These are phyloP conservation scores for Escarpia spicata DNA, from an alignment of 2,888 invertebrate species.

Conservation along the genomic window DNA sequence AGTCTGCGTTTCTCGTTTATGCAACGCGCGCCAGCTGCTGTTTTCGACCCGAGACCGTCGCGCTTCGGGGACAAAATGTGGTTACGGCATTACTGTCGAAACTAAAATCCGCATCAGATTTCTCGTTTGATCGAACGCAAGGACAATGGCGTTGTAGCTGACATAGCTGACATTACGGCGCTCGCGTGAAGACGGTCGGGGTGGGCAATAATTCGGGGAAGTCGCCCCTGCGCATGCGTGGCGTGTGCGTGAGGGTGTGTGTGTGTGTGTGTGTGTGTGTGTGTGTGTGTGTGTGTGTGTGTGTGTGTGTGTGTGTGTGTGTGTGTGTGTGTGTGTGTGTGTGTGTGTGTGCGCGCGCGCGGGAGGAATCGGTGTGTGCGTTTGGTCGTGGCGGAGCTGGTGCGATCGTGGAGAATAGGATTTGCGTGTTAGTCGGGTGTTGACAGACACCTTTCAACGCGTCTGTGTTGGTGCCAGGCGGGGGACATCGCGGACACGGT, in stretches of 20 bases:
- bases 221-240: not conserved
- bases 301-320: no score
- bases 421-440: not conserved
- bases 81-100: constrained; percentile 16
- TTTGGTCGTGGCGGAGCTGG: not conserved
- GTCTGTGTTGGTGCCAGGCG: not conserved
- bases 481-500: not conserved
- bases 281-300: not conserved
- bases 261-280: not conserved
- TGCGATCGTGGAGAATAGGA: not conserved
- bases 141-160: not conserved
- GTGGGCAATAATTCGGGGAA: not conserved
- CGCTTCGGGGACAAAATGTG: not conserved
- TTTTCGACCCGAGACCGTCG: not conserved
- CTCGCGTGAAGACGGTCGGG: not conserved
- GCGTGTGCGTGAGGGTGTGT: not conserved
- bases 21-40: not conserved
- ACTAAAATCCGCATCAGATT: not conserved
- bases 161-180: not conserved
- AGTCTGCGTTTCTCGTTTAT: not conserved
- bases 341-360: not conserved
- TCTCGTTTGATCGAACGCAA: constrained; percentile 6
- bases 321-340: not conserved
- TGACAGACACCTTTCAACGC: not conserved
- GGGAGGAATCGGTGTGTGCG: not conserved